phyloP scores from a whole-genome alignment of 1,140 invertebrate species.

The Tetramorium simillimum region DNA sequence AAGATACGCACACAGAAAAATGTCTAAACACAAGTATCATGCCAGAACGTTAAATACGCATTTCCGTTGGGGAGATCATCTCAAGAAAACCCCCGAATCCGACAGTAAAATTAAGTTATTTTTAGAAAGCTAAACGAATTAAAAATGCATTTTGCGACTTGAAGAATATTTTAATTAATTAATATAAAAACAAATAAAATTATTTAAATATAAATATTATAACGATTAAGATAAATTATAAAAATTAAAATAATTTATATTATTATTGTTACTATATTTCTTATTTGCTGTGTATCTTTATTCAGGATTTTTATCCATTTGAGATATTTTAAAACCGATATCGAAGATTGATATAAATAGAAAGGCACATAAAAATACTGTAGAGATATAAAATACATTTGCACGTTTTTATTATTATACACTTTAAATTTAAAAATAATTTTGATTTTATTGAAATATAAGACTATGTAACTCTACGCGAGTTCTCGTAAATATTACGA shows the following conservation, averaged over 20 bases:
- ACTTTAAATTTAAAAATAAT: not conserved
- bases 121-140: not conserved
- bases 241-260: not conserved
- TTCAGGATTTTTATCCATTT: not conserved
- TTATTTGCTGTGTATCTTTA: not conserved
- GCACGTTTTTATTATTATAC: not conserved
- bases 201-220: not conserved
- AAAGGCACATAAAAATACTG: not conserved
- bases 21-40: constrained; percentile 63
- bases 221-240: constrained; percentile 6
- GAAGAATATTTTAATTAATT: not conserved
- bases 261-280: not conserved
- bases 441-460: not conserved
- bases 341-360: not conserved
- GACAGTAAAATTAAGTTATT: not conserved
- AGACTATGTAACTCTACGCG: not conserved
- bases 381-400: not conserved
- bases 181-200: not conserved
- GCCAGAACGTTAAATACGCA: constrained; percentile 23
- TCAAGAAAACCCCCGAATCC: not conserved
- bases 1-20: constrained; percentile 34
- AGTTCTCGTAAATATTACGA: not conserved
- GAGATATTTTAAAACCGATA: not conserved
- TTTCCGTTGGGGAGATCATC: constrained; percentile 21
- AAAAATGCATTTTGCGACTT: not conserved